Conservation (phyloP, 2,888 invertebrate species). For the Drosophila villosipedis region DNA sequence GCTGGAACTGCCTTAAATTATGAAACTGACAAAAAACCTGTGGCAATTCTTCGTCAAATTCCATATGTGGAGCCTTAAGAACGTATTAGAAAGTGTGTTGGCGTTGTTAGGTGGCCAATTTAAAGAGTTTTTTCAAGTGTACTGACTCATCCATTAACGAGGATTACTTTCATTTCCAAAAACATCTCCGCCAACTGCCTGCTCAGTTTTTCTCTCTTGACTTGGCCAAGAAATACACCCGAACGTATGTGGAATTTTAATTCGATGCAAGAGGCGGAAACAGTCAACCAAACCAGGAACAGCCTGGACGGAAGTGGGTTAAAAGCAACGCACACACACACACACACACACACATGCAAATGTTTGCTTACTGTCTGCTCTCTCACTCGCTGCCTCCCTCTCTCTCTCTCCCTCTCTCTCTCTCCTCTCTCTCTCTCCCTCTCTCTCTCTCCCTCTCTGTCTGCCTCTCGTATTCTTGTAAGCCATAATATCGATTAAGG, state of each 20-base stretch:
- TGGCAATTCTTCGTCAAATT: no score
- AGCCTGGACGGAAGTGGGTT: constrained; percentile 68
- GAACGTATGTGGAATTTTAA: constrained; percentile 73
- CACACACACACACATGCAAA: constrained; percentile 27
- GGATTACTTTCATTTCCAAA: constrained; percentile 55
- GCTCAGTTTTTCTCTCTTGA: constrained; percentile 27
- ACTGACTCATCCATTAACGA: constrained; percentile 66
- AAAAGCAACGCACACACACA: constrained; percentile 50
- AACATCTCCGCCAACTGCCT: constrained; percentile 18
- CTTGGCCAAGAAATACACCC: constrained; percentile 47
- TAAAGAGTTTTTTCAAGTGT: constrained; percentile 14
- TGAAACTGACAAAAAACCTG: neutral
- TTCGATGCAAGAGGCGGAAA: constrained; percentile 64
- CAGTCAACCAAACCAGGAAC: constrained; percentile 51
- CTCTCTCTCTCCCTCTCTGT: neutral
- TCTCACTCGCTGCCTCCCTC: neutral
- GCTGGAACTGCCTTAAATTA: neutral
- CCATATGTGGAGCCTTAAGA: neutral
- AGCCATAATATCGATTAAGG: constrained; percentile 84
- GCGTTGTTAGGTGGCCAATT: neutral
- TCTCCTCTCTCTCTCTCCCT: neutral
- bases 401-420: neutral
- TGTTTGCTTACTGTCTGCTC: constrained; percentile 44
- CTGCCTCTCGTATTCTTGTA: constrained; percentile 48
- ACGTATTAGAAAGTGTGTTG: neutral